phyloP scores from a whole-genome alignment of 2,797 vertebrate species.

The Rhinophrynus dorsalis region DNA sequence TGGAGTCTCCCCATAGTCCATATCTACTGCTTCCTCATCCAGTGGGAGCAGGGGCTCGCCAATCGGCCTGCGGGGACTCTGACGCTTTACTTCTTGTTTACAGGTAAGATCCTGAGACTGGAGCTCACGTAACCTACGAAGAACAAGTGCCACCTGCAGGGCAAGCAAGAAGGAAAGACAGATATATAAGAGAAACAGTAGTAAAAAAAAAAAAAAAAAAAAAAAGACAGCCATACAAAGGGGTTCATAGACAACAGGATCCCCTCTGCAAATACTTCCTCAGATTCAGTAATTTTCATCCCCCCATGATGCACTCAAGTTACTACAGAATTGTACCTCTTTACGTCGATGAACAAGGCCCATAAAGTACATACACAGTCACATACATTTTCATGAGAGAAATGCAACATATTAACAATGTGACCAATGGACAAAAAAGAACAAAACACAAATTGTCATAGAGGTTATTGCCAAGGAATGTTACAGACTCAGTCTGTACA shows the following conservation, averaged over 20 bases:
- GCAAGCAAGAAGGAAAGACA: slow-evolving; percentile 14
- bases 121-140: slow-evolving; percentile 88
- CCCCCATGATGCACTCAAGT: too few relatives aligned
- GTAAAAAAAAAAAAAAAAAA: neutral
- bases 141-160: slow-evolving; percentile 90
- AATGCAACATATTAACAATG: too few relatives aligned
- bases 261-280: neutral
- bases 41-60: slow-evolving; percentile 83
- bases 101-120: slow-evolving; percentile 84
- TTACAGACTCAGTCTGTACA: too few relatives aligned
- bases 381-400: too few relatives aligned
- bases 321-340: too few relatives aligned
- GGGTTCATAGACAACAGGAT: neutral
- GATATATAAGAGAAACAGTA: neutral
- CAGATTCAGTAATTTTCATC: too few relatives aligned
- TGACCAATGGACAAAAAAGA: too few relatives aligned
- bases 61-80: slow-evolving; percentile 82
- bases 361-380: too few relatives aligned
- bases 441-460: too few relatives aligned
- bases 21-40: slow-evolving; percentile 92
- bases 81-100: slow-evolving; percentile 84
- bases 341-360: too few relatives aligned
- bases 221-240: too few relatives aligned
- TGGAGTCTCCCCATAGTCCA: slow-evolving; percentile 84
- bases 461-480: too few relatives aligned